A percentile compares a stretch with the other conserved stretches of the same genome.
These are phyloP conservation scores for Semaprochilodus insignis DNA, from an alignment of 2,797 vertebrate species.

Conservation along the genomic window DNA sequence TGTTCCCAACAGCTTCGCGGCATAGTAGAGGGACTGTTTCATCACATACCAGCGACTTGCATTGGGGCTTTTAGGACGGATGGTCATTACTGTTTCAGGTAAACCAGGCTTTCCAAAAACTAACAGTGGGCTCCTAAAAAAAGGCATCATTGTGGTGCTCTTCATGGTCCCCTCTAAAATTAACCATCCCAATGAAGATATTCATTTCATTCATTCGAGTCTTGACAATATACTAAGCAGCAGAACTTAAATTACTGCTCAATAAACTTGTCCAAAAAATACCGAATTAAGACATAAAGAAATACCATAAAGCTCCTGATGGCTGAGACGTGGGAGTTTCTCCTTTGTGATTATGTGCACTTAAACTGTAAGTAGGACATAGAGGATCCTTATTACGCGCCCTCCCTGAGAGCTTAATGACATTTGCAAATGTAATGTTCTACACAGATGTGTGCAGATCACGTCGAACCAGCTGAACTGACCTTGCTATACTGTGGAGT, in stretches of 20 bases:
- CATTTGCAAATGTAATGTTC: constrained; percentile 33
- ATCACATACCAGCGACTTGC: not conserved
- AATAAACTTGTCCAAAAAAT: constrained; percentile 2
- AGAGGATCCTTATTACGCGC: constrained; percentile 1
- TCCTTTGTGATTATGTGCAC: constrained; percentile 1
- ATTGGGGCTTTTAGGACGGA: not conserved
- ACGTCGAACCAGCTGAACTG: not conserved
- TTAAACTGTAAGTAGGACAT: constrained; percentile 26
- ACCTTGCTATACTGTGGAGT: not conserved
- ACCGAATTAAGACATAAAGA: constrained; percentile 8
- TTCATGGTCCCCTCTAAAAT: not conserved
- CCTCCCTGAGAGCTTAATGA: constrained; percentile 24
- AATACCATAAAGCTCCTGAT: not conserved
- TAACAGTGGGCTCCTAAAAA: not conserved
- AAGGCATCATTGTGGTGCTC: not conserved
- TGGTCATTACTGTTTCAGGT: not conserved
- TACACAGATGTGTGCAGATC: constrained; percentile 1
- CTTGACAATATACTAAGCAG: not conserved
- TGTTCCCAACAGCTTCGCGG: not conserved
- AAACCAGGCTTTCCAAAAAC: not conserved
- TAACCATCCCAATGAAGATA: not conserved
- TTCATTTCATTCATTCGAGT: not conserved
- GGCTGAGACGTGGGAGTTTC: not conserved
- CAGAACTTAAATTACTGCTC: not conserved
- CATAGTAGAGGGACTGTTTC: not conserved